Percentiles rank a stretch among this genome's conserved stretches.
Evolutionary conservation across 2,797 vertebrate genomes (phyloP).

Genomic region (Xenentodon cancila): DNA sequence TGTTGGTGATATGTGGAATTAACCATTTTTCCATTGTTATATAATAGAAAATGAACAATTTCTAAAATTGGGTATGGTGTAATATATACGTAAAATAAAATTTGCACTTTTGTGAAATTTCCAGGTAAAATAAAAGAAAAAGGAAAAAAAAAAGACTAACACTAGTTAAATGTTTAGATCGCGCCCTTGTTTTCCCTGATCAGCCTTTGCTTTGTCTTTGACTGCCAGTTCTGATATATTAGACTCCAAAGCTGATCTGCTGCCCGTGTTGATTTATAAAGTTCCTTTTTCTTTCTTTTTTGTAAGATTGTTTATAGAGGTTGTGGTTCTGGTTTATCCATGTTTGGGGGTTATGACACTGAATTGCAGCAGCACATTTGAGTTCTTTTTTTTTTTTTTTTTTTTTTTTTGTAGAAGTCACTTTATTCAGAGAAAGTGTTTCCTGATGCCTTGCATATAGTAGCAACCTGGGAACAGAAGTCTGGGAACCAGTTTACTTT

Average conservation of each 20-base stretch:
- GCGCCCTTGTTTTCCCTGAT: conserved; percentile 40
- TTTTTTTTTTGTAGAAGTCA: conserved; percentile 18
- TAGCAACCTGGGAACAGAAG: conserved; percentile 73
- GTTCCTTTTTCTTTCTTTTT: conserved; percentile 36
- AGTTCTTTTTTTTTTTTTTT: conserved; percentile 14
- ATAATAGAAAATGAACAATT: conserved; percentile 62
- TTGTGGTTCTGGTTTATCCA: conserved; percentile 61
- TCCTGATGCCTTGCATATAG: conserved; percentile 54
- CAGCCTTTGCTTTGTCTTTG: conserved; percentile 66
- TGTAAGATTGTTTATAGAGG: conserved; percentile 39
- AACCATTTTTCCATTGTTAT: conserved; percentile 73
- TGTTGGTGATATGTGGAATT: conserved; percentile 62
- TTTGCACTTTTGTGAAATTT: conserved; percentile 85
- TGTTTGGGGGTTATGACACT: conserved; percentile 41
- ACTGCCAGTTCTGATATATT: conserved; percentile 60
- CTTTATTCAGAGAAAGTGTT: conserved; percentile 50
- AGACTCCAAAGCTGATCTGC: conserved; percentile 66
- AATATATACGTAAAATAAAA: conserved; percentile 76
- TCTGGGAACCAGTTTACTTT: conserved; percentile 46
- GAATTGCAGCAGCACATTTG: conserved; percentile 44
- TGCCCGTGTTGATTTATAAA: conserved; percentile 57
- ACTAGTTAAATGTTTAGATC: conserved; percentile 77
- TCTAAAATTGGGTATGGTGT: conserved; percentile 76
- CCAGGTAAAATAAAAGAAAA: conserved; percentile 41
- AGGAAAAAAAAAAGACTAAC: conserved; percentile 65